Evolutionary conservation across 2,797 vertebrate species (phyloP), one percentile per base, ranked within the genome.

Genomic region (Gambusia yucatana): DNA sequence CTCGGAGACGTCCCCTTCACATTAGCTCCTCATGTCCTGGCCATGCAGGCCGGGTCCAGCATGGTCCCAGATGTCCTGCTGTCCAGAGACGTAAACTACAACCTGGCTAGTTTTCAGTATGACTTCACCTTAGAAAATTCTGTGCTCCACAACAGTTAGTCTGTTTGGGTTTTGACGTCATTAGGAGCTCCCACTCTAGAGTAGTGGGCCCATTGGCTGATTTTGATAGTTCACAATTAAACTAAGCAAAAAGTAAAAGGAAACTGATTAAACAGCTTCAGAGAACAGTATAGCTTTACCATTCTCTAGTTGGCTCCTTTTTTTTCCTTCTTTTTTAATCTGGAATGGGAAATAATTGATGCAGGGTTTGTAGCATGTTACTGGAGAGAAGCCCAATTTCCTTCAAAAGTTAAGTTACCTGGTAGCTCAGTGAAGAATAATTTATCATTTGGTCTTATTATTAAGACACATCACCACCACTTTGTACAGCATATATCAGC

Each of bases 81-180:
- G 77, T 91, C 95, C 79, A 94, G 87, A 6, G 94, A 98, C 88
- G 88, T 96, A 67, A 95, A 92, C 69, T 97, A 97, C 81, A 97
- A 96, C 87, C 92, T 99, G 88, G 94, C 96, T 72, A 96, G 91
- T 77, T 99, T 98, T 91, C 95, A 97, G 91, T 99, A 99, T 25
- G 98, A 99, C 94, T 99, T 99, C 87, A 97, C 96, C 20, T 94
- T 99, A 85, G 98, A 99, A 92, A 99, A 99, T 91, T 98, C 98
- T 1, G 97, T 99, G 77, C 96, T 99, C 65, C 97, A 95, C 79
- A 95, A 96, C 50, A 92, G 88, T 0, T 98, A 95, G 92, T 82
- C 3, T 41, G 20, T 43, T 73, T 33, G 8, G 50, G 43, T 28
- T 6, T 65, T 30, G 14, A 6, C 61, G 9, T 63, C 30, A 63